Percentiles rank a stretch among this genome's conserved stretches.
Conservation (phyloP, 1,140 invertebrate genomes). For the Apis dorsata region DNA sequence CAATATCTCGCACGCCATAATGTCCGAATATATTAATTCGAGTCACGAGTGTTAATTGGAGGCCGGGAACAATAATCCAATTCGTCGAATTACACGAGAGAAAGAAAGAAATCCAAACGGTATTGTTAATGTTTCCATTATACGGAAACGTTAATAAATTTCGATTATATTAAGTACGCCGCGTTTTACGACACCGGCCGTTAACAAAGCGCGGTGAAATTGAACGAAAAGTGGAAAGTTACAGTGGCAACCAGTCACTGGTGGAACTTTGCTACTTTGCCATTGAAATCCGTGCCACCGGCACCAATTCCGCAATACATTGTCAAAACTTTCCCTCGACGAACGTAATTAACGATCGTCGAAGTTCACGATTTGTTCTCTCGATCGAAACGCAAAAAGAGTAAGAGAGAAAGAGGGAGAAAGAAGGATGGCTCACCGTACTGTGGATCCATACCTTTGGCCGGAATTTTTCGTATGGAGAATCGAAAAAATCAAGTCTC, state of each 20-base stretch:
- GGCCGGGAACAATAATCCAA: neutral
- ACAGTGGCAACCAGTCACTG: conserved; percentile 2
- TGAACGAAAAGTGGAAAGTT: conserved; percentile 39
- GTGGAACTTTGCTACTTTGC: conserved; percentile 34
- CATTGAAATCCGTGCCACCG: conserved; percentile 39
- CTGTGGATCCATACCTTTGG: conserved; percentile 44
- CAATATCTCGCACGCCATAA: no score
- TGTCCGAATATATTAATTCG: no score
- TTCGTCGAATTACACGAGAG: neutral
- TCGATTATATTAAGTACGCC: conserved; percentile 7
- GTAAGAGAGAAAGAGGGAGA: conserved; percentile 4
- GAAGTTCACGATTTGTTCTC: conserved; percentile 55
- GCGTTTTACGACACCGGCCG: conserved; percentile 3
- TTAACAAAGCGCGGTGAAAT: conserved; percentile 29
- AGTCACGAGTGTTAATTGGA: no score
- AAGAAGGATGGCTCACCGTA: conserved; percentile 18
- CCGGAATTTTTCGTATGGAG: conserved; percentile 53
- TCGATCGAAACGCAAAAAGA: conserved; percentile 52
- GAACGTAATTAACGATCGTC: conserved; percentile 59
- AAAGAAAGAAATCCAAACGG: neutral
- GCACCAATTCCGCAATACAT: conserved; percentile 41
- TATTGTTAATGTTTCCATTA: conserved; percentile 3
- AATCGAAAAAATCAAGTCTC: conserved; percentile 77
- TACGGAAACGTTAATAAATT: neutral
- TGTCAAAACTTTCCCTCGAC: conserved; percentile 48